Percentiles rank a stretch among this genome's conserved stretches.
Conservation (phyloP, 2,113 vertebrate species). For the Beaufortia kweichowensis region DNA sequence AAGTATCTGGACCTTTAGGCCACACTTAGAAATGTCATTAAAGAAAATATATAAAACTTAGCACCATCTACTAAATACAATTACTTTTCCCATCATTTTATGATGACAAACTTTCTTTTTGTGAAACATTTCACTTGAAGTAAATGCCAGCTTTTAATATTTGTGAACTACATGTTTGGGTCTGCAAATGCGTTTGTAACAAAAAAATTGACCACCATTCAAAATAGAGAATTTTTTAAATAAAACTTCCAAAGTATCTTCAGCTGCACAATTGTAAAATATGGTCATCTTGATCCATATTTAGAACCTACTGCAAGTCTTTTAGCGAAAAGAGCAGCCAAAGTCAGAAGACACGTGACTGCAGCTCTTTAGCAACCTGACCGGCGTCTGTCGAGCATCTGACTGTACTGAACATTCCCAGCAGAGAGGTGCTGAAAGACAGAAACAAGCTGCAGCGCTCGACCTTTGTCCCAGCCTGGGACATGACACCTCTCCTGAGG, state of each 20-base stretch:
- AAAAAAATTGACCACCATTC: too few species aligned
- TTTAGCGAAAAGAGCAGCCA: background rate
- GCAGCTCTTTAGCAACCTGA: constrained; percentile 14
- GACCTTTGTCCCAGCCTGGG: constrained; percentile 21
- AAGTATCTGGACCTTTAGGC: background rate
- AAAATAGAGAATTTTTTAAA: too few species aligned
- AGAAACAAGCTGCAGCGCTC: constrained; percentile 29
- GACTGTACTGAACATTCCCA: constrained; percentile 39
- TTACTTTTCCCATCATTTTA: too few species aligned
- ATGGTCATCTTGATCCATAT: background rate
- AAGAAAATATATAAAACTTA: too few species aligned
- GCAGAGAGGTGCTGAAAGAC: constrained; percentile 41
- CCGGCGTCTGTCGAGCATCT: constrained; percentile 4
- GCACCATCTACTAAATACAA: too few species aligned
- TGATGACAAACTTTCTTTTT: too few species aligned
- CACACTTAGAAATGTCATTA: background rate
- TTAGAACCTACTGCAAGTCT: background rate
- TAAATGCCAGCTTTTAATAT: too few species aligned
- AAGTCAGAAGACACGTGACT: constrained; percentile 24
- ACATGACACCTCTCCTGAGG: constrained; percentile 41
- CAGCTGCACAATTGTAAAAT: too few species aligned
- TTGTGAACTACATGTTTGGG: too few species aligned
- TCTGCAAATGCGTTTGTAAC: too few species aligned
- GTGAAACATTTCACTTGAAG: too few species aligned
- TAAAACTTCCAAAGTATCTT: too few species aligned